These are phyloP conservation scores for Stomatorhinus ivindoensis DNA, from an alignment of 2,113 vertebrate species.

Conservation along the genomic window DNA sequence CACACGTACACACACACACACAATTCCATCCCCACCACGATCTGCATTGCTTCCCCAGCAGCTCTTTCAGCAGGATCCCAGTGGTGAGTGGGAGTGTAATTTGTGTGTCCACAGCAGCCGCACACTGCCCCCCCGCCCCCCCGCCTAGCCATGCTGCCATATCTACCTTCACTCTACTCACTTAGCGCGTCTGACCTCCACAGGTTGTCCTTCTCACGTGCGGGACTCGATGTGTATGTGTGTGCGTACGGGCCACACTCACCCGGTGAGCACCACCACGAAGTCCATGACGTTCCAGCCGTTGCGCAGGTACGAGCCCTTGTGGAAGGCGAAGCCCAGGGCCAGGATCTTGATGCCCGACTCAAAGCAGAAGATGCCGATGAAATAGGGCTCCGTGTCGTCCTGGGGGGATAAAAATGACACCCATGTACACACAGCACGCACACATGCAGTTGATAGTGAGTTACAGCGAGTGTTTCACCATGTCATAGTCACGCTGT, in stretches of 20 bases:
- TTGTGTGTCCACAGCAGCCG: background rate
- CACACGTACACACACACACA: background rate
- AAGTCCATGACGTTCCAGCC: conserved; percentile 98
- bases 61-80: background rate
- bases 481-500: background rate
- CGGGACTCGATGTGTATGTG: background rate
- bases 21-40: background rate
- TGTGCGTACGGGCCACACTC: conserved; percentile 41
- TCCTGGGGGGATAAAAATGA: conserved; percentile 55
- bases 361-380: conserved; percentile 94
- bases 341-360: conserved; percentile 92
- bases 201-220: background rate
- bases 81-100: background rate
- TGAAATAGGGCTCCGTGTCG: conserved; percentile 92
- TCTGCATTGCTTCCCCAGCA: no score
- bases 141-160: background rate
- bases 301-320: conserved; percentile 86
- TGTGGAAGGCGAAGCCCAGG: conserved; percentile 86
- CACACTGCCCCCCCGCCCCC: background rate
- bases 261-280: conserved; percentile 88
- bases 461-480: background rate
- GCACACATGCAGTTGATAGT: background rate
- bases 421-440: background rate
- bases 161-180: background rate
- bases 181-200: background rate